A percentile compares a stretch with the other conserved stretches of the same genome.
Evolutionary conservation across 2,888 invertebrate species (phyloP).

Genomic region (Adineta ricciae): DNA sequence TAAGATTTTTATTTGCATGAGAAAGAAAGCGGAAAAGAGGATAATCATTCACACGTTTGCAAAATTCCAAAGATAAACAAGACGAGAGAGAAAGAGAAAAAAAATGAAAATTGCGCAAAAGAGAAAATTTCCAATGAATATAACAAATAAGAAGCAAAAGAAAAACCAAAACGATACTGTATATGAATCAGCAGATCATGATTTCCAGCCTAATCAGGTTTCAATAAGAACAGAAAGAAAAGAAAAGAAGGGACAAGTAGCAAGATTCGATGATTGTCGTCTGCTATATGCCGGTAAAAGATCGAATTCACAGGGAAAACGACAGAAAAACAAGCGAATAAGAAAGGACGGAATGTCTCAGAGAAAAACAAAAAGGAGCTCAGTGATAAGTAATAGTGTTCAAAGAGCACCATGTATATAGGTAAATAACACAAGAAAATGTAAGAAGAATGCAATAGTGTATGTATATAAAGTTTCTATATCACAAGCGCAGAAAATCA

Average conservation of each 20-base stretch:
- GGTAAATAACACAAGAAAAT: neutral
- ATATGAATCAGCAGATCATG: neutral
- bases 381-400: neutral
- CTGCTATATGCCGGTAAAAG: neutral
- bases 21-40: neutral
- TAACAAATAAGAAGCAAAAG: neutral
- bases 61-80: neutral
- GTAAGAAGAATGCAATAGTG: neutral
- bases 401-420: constrained; percentile 1
- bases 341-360: neutral
- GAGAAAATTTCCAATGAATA: neutral
- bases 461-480: neutral
- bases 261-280: neutral
- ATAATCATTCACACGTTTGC: neutral
- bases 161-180: neutral
- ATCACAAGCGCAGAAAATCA: constrained; percentile 13
- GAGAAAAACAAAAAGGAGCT: neutral
- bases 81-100: too few species aligned
- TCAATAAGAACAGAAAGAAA: neutral
- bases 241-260: neutral
- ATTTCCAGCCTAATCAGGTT: neutral
- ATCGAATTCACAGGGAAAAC: neutral
- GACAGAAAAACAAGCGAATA: neutral
- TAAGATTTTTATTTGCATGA: constrained; percentile 10
- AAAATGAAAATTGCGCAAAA: neutral